These are phyloP conservation scores for Tragulus kanchil DNA, from an alignment of 2,113 vertebrate genomes.

Conservation along the genomic window DNA sequence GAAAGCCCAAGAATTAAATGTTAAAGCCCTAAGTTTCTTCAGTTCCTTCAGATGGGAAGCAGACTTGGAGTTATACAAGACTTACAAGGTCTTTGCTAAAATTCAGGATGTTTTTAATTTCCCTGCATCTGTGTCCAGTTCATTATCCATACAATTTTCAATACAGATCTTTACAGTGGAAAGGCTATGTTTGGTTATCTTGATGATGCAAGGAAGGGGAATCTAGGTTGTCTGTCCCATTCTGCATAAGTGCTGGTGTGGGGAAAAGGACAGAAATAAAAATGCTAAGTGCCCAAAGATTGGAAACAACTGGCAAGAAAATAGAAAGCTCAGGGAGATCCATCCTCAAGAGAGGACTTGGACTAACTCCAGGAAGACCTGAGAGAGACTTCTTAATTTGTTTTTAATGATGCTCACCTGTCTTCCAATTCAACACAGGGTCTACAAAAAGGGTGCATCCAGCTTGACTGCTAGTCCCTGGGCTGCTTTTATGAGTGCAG, in stretches of 20 bases:
- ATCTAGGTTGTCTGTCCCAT: neutral
- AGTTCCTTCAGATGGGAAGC: neutral
- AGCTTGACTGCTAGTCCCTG: neutral
- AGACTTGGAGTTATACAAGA: neutral
- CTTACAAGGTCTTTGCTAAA: neutral
- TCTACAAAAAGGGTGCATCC: neutral
- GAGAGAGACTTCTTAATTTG: neutral
- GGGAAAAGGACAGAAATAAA: neutral
- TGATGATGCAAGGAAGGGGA: neutral
- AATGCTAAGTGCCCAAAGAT: neutral
- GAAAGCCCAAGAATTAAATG: neutral
- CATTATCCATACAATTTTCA: neutral
- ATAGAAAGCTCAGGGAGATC: neutral
- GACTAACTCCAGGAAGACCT: neutral
- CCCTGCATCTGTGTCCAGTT: neutral
- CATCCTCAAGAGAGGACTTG: neutral
- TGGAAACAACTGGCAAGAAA: neutral
- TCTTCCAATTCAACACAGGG: neutral
- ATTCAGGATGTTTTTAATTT: conserved; percentile 19
- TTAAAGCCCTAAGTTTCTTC: neutral
- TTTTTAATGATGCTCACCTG: neutral
- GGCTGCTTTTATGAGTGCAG: neutral
- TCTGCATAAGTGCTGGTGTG: neutral
- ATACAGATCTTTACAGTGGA: neutral
- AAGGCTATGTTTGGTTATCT: neutral